A percentile compares a stretch with the other conserved stretches of the same genome.
phyloP scores from a whole-genome alignment of 1,140 invertebrate species.

The Caenorhabditis inopinata region DNA sequence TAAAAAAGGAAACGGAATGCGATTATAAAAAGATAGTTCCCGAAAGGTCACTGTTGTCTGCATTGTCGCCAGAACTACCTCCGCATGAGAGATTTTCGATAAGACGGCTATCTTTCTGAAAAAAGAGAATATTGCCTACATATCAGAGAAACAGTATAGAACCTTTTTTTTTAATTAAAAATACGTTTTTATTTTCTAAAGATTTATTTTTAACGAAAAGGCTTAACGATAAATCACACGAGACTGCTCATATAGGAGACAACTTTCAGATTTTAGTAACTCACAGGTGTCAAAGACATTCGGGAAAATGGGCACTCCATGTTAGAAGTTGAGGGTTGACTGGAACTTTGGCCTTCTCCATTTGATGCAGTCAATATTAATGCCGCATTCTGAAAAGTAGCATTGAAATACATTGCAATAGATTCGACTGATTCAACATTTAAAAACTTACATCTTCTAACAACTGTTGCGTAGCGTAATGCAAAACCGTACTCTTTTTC shows the following conservation, averaged over 20 bases:
- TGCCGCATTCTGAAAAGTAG: not conserved
- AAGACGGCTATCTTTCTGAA: not conserved
- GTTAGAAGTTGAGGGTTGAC: not conserved
- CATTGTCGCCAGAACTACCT: not conserved
- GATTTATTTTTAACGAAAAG: no score
- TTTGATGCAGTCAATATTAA: not conserved
- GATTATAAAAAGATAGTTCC: conserved; percentile 23
- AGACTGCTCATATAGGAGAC: no score
- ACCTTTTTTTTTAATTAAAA: no score
- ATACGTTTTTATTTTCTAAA: no score
- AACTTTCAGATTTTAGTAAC: no score
- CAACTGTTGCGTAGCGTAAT: conserved; percentile 28
- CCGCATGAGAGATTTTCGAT: not conserved
- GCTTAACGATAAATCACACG: no score
- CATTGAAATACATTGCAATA: not conserved
- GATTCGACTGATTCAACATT: no score
- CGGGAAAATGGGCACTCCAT: not conserved
- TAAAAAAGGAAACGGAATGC: not conserved
- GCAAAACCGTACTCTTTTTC: conserved; percentile 27
- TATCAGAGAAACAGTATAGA: no score
- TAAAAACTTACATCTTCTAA: conserved; percentile 6
- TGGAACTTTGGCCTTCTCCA: not conserved
- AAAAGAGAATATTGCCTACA: not conserved
- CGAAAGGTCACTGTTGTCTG: conserved; percentile 2
- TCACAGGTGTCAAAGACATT: conserved; percentile 1